These are phyloP conservation scores for Panagrolaimus sp. DNA, from an alignment of 1,140 invertebrate species.

Conservation along the genomic window DNA sequence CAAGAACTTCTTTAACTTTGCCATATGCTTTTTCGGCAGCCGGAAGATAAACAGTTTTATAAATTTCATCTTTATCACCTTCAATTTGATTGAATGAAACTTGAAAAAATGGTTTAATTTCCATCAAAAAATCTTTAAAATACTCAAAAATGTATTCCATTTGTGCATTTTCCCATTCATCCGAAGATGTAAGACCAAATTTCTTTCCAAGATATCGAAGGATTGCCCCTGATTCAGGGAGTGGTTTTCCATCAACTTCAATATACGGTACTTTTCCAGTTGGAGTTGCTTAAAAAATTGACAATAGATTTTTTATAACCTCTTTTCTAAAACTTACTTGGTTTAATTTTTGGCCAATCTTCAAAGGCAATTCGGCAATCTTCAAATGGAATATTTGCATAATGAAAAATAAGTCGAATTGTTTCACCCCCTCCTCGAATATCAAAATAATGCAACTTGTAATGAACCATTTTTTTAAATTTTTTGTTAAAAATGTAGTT, in stretches of 20 bases:
- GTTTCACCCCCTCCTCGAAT: neutral
- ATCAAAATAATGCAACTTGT: neutral
- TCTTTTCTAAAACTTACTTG: neutral
- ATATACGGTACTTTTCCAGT: neutral
- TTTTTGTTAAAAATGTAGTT: neutral
- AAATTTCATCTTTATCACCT: neutral
- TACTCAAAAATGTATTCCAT: neutral
- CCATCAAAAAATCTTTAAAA: neutral
- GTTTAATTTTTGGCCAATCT: neutral
- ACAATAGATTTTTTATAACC: neutral
- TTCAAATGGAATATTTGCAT: neutral
- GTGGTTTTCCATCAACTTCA: neutral
- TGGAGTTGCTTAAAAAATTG: neutral
- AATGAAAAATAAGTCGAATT: neutral
- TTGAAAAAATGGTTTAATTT: no score
- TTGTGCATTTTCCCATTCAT: neutral
- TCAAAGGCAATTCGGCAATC: neutral
- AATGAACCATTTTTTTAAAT: slow-evolving; percentile 4
- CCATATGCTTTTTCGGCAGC: neutral
- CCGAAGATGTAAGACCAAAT: neutral
- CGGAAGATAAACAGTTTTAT: neutral
- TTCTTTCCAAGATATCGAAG: neutral
- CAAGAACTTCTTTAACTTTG: neutral
- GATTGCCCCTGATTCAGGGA: slow-evolving; percentile 1
- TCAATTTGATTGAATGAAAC: neutral